Base-by-base conservation (phyloP, 2,888 invertebrate species). In the Protonemura montana region DNA sequence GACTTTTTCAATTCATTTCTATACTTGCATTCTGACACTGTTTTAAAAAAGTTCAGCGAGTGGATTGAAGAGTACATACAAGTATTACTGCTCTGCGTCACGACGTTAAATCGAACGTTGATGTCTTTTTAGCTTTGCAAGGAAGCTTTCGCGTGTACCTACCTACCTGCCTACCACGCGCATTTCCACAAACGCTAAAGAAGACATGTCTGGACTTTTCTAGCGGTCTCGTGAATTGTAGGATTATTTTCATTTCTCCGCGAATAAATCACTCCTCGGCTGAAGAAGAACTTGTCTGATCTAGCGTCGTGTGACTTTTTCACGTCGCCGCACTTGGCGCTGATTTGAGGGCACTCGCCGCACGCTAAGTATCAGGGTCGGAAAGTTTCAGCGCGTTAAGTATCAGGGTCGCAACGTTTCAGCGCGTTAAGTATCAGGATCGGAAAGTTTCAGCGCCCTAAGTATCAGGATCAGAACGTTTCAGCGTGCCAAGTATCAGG, bases 151-250 rank as follows among this genome's bases (percentile, higher is more conserved):
- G 10, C 35, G 10, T 35, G 35, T 10, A 35, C 35, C 3, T 35
- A 35, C 3, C 5, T 35, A 2, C 6, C 7, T 7, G 21, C 1
- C 6, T 59, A 59, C 59, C 59, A 21, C 21, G 13, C 59, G 21
- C 59, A 59, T 21, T 59, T 59, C 21, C 59, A 21, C 59, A 21
- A 59, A 59, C 59, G 59, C 59, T 21, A 21, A 59, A 59, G 59
- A 13, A 59, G 35, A 59, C 59, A 59, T 59, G 59, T 59, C 59
- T 59, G 59, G 13, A 59, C 21, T 78, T 78, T 78, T 78, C 78
- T 25, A 78, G 78, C 78, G 5, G 6, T 16, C 28, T 78, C 29
- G 78, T 28, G 78, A 28, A 28, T 25, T 78, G 16, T 77, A 77
- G 26, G 26, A 77, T 26, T 25, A 77, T 77, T 77, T 77, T 77